A percentile compares a stretch with the other conserved stretches of the same genome.
Evolutionary conservation across 2,797 vertebrate species (phyloP).

Genomic region (Onychomys arenicola): DNA sequence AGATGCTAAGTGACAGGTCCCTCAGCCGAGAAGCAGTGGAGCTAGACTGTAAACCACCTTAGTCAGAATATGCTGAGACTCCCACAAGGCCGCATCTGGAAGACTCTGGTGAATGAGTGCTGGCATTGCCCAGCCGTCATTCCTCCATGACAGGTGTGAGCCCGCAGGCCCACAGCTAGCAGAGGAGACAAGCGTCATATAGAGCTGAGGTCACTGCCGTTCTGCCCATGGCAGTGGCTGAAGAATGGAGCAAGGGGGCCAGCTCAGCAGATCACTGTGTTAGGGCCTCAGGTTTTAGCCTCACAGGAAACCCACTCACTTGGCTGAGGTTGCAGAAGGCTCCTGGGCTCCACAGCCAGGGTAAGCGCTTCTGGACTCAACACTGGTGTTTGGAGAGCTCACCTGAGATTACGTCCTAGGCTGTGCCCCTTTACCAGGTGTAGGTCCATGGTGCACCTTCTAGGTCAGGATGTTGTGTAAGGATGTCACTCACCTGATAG

Average conservation of each 20-base stretch:
- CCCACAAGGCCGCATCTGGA: neutral
- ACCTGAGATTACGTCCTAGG: neutral
- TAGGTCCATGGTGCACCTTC: neutral
- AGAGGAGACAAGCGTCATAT: neutral
- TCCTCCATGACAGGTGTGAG: neutral
- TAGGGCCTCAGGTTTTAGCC: no score
- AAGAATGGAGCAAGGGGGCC: rapidly evolving
- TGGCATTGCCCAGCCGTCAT: neutral
- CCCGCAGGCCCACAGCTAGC: neutral
- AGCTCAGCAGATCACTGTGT: neutral
- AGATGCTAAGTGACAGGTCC: neutral
- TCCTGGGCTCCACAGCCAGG: neutral
- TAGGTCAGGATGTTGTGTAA: neutral
- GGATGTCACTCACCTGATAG: neutral
- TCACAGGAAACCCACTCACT: neutral
- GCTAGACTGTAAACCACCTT: neutral
- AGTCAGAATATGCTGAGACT: neutral
- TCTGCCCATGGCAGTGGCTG: neutral
- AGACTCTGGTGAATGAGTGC: rapidly evolving
- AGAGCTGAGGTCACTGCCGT: neutral
- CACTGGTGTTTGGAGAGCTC: neutral
- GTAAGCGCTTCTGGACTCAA: neutral
- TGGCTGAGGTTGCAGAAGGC: neutral
- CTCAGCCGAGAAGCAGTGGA: neutral
- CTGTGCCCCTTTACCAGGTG: neutral